Conservation (phyloP, 2,797 vertebrate species). For the Chrysolophus pictus region DNA sequence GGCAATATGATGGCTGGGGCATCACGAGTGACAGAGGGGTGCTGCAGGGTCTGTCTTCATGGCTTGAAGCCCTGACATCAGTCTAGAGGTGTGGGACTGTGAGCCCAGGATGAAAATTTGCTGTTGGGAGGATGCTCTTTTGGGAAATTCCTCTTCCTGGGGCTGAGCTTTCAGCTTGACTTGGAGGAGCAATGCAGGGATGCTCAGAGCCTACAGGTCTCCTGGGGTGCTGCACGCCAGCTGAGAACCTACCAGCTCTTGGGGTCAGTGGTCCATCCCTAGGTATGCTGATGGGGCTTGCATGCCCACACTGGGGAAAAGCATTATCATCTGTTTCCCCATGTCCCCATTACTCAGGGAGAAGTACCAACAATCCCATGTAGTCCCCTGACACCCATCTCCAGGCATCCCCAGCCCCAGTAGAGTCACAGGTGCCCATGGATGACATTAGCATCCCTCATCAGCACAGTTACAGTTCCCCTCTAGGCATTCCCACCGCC, state of each 20-base stretch:
- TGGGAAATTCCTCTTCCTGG: background rate
- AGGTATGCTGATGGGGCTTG: background rate
- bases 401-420: accelerated
- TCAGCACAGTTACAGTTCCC: background rate
- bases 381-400: background rate
- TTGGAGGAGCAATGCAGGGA: accelerated
- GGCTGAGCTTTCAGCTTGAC: background rate
- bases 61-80: background rate
- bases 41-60: background rate
- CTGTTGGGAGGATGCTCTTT: background rate
- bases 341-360: background rate
- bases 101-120: background rate
- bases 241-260: background rate
- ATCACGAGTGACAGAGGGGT: background rate
- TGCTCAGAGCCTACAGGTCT: background rate
- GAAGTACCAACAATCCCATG: background rate
- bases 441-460: background rate
- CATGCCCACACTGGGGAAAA: background rate
- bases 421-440: background rate
- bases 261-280: background rate
- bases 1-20: background rate
- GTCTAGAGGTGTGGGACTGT: background rate
- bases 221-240: background rate
- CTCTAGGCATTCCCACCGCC: background rate
- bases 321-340: background rate